Conservation (phyloP, 2,888 invertebrate genomes). For the Sarcophaga carnaria region DNA sequence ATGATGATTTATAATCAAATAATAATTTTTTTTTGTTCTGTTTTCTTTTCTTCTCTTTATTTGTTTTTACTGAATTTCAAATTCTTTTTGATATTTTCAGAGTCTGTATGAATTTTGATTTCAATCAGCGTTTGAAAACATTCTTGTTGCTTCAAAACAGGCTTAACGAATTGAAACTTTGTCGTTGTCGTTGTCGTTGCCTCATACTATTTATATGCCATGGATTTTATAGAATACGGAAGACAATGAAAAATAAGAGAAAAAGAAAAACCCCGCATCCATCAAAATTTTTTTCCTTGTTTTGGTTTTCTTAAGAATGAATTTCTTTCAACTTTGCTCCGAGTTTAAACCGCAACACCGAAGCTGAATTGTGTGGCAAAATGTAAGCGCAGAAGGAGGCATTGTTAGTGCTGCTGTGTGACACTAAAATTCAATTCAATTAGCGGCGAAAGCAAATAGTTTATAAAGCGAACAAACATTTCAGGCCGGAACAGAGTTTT, state of each 20-base stretch:
- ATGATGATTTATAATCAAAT: slow-evolving; percentile 57
- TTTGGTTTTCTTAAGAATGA: neutral
- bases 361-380: neutral
- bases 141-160: slow-evolving; percentile 7
- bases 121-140: slow-evolving; percentile 8
- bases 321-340: neutral
- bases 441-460: slow-evolving; percentile 63
- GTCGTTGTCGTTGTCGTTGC: slow-evolving; percentile 2
- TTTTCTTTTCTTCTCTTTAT: neutral
- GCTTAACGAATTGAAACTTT: slow-evolving; percentile 42
- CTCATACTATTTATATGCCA: slow-evolving; percentile 18
- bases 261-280: slow-evolving; percentile 26
- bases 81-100: neutral
- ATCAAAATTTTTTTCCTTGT: neutral
- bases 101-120: slow-evolving; percentile 4
- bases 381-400: neutral
- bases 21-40: slow-evolving; percentile 30
- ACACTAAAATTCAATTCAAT: slow-evolving; percentile 63
- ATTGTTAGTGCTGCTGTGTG: neutral
- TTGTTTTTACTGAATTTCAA: neutral
- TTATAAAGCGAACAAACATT: slow-evolving; percentile 54
- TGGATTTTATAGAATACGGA: neutral
- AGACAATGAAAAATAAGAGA: neutral
- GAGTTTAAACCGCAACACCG: neutral
- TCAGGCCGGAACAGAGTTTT: slow-evolving; percentile 41